Percentiles rank a stretch among this genome's conserved stretches.
Evolutionary conservation across 2,888 invertebrate genomes (phyloP).

Genomic region (Hedya salicella): DNA sequence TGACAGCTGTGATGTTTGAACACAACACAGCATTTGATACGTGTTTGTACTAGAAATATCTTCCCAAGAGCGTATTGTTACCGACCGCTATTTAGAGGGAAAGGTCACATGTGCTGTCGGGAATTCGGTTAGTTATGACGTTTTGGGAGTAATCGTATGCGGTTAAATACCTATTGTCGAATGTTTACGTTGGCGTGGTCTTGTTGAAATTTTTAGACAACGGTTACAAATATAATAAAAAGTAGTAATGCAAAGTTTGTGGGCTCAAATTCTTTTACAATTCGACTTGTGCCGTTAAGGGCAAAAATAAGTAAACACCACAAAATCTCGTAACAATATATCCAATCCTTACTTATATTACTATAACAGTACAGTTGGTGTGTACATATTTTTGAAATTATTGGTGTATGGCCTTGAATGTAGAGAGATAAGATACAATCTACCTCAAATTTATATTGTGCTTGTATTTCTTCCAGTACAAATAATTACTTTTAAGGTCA

Average conservation of each 20-base stretch:
- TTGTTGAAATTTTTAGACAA: constrained; percentile 8
- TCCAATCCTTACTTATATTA: no score
- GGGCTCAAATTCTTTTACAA: no score
- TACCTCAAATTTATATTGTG: no score
- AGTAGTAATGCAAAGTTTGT: not conserved
- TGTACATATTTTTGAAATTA: no score
- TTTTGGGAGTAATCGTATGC: not conserved
- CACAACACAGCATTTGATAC: constrained; percentile 39
- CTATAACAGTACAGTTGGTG: no score
- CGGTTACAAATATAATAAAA: not conserved
- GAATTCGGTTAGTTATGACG: not conserved
- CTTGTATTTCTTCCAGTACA: no score
- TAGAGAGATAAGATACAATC: no score
- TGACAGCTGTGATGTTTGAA: constrained; percentile 39
- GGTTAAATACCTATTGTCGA: constrained; percentile 28
- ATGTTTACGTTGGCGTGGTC: constrained; percentile 23
- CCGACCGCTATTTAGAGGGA: constrained; percentile 4
- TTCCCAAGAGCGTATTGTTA: constrained; percentile 42
- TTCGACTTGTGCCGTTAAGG: no score
- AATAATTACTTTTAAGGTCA: no score
- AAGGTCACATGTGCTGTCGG: constrained; percentile 2
- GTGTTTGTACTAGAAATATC: constrained; percentile 36
- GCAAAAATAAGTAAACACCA: no score
- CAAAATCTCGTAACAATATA: no score
- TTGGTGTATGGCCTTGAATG: no score